Percentiles rank a stretch among this genome's conserved stretches.
Conservation (phyloP, 2,113 vertebrate species). For the Gasterosteus nipponicus region DNA sequence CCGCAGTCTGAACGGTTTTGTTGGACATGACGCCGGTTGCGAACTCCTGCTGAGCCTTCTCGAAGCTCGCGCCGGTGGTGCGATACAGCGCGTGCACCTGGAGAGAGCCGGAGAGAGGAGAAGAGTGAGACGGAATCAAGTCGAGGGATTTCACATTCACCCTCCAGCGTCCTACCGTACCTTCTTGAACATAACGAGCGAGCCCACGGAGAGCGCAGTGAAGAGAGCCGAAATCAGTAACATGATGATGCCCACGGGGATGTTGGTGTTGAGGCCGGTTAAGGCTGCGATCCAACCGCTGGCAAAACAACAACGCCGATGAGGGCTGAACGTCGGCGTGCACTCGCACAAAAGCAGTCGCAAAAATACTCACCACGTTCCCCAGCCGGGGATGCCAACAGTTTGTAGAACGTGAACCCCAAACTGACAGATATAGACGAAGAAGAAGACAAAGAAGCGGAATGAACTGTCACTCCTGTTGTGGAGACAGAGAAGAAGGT, state of each 20-base stretch:
- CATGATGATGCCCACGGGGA: conserved; percentile 98
- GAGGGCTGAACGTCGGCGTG: neutral
- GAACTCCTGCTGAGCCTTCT: conserved; percentile 98
- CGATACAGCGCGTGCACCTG: conserved; percentile 97
- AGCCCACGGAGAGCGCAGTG: conserved; percentile 95
- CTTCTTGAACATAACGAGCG: conserved; percentile 99
- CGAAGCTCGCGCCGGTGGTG: conserved; percentile 96
- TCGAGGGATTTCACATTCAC: neutral
- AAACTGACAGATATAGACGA: conserved; percentile 98
- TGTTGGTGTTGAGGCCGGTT: conserved; percentile 92
- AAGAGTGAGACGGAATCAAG: neutral
- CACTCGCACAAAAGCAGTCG: neutral
- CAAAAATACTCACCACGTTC: conserved; percentile 88
- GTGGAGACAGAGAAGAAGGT: conserved; percentile 42
- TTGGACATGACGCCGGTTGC: conserved; percentile 98
- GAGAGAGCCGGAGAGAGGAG: neutral
- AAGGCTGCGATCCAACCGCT: conserved; percentile 99
- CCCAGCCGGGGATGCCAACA: conserved; percentile 96
- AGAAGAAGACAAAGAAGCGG: conserved; percentile 99
- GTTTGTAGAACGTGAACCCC: conserved; percentile 96
- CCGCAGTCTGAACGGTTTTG: conserved; percentile 97
- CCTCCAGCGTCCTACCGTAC: conserved; percentile 71
- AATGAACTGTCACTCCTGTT: conserved; percentile 98
- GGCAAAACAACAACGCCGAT: conserved; percentile 33
- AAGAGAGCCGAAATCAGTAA: conserved; percentile 96